phyloP scores from a whole-genome alignment of 2,888 invertebrate species.

The Prosapia bicincta region DNA sequence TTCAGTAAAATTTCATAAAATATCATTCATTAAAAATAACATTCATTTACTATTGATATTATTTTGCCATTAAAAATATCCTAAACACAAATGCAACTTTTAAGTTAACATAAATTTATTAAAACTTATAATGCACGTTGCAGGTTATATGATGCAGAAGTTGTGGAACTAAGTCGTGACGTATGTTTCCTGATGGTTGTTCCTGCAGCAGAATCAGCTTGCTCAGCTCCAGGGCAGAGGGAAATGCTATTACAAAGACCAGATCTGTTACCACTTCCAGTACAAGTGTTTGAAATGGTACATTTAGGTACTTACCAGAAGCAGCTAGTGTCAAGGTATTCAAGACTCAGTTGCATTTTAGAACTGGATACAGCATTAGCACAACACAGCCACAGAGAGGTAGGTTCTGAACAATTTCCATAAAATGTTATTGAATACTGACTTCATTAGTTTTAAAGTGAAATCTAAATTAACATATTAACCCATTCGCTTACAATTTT shows the following conservation, averaged over 20 bases:
- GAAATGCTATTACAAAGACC: constrained; percentile 81
- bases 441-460: too few relatives aligned
- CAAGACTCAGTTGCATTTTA: constrained; percentile 86
- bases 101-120: too few relatives aligned
- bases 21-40: too few relatives aligned
- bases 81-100: too few relatives aligned
- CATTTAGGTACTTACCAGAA: constrained; percentile 93
- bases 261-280: constrained; percentile 84
- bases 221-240: constrained; percentile 77
- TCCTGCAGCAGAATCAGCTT: constrained; percentile 89
- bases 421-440: too few relatives aligned
- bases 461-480: too few relatives aligned
- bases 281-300: constrained; percentile 74
- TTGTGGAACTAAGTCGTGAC: constrained; percentile 86
- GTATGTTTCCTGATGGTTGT: constrained; percentile 91
- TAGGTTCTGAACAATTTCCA: too few relatives aligned
- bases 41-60: too few relatives aligned
- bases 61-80: too few relatives aligned
- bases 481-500: too few relatives aligned
- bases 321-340: constrained; percentile 86
- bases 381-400: constrained; percentile 87
- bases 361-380: constrained; percentile 90
- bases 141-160: constrained; percentile 87
- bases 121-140: too few relatives aligned
- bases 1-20: too few relatives aligned